phyloP scores from a whole-genome alignment of 2,888 invertebrate species.

The Frankliniella fusca region DNA sequence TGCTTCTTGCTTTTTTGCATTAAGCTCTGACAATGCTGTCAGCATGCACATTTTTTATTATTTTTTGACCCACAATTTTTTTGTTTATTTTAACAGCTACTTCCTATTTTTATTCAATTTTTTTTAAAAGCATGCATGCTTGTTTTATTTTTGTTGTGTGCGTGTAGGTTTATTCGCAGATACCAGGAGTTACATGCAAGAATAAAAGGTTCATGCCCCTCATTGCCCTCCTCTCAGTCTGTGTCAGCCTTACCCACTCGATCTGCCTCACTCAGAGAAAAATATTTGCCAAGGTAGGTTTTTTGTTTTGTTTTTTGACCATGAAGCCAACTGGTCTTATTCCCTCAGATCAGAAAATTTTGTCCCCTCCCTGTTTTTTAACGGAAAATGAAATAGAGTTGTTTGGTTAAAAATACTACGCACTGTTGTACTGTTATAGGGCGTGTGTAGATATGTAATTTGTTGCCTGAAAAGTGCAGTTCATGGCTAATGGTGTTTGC shows the following conservation, averaged over 20 bases:
- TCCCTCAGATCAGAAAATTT: background rate
- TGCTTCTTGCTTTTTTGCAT: conserved; percentile 29
- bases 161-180: conserved; percentile 78
- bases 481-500: background rate
- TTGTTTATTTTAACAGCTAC: conserved; percentile 4
- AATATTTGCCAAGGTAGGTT: conserved; percentile 44
- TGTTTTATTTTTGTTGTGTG: conserved; percentile 35
- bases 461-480: background rate
- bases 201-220: conserved; percentile 69
- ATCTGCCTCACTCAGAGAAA: conserved; percentile 59
- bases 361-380: no score
- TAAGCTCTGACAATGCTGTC: background rate
- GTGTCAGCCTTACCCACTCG: conserved; percentile 50
- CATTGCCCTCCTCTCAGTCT: conserved; percentile 63
- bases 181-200: conserved; percentile 82
- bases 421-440: background rate
- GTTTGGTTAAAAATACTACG: no score
- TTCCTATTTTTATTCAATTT: background rate
- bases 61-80: conserved; percentile 24
- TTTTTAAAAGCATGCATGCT: conserved; percentile 31
- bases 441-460: background rate
- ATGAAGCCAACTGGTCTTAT: background rate
- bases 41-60: conserved; percentile 31
- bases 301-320: background rate
- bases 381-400: no score